Evolutionary conservation across 1,140 invertebrate genomes (phyloP), one percentile per base, ranked within the genome.

Genomic region (Nautilus pompilius): DNA sequence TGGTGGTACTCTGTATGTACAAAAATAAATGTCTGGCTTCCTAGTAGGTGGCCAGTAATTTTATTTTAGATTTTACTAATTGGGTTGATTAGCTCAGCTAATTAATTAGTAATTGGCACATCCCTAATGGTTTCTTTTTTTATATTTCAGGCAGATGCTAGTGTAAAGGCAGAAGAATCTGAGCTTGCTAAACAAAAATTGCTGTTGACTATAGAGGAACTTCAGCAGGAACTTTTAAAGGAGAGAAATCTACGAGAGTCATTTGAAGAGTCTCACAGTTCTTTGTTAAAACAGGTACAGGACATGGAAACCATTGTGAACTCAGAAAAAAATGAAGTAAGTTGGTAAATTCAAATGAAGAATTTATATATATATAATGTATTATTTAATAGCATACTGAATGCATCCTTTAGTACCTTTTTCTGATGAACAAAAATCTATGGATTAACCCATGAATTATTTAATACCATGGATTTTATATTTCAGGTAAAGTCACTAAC

Each of bases 181-280:
- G 30, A 55, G 2, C 22, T 53, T 2, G 63, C 60, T 4, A 76
- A 72, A 66, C 71, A 73, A 58, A 78, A 75, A 56, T 55, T 77
- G 33, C 56, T 62, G 5, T 58, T 66, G 8, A 60, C 65, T 6
- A 54, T 74, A 15, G 60, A 60, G 29, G 76, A 75, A 57, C 20
- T 79, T 20, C 69, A 74, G 29, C 73, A 75, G 36, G 73, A 78
- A 36, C 63, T 73, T 30, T 36, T 62, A 24, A 67, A 69, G 54
- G 77, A 79, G 54, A 69, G 67, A 54, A 77, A 70, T 62, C 63
- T 79, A 17, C 63, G 77, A 36, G 51, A 65, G n/a, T 75, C 70
- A 41, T 65, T 79, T 32, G 77, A 79, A 51, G 71, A 74, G 54
- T 79, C 77, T 24, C 77, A 79, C 48, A 69, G 70, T 33, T 72